Base-by-base conservation (phyloP, 2,888 invertebrate genomes). In the Cordilura impudica region DNA sequence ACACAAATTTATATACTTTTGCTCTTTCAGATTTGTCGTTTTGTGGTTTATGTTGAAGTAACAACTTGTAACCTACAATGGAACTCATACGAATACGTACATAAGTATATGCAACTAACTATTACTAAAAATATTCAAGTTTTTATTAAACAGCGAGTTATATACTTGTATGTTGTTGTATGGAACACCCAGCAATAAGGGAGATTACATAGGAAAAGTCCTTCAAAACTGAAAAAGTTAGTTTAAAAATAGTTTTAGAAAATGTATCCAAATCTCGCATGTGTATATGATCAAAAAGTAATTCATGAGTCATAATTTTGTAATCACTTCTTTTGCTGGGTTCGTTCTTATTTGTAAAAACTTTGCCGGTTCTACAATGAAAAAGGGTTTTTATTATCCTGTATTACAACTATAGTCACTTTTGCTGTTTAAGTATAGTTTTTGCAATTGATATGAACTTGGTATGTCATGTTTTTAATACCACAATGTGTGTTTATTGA, bases 401-500 rank as follows among this genome's bases (percentile, higher is more conserved):
- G 71, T 61, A 60, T 6, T 45, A 19, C 18, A 47, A 19, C n/a
- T 69, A 35, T 58, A 49, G 45, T 45, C 5, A 12, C 56, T 45
- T 6, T 60, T 26, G 61, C 39, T 54, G 23, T 47, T 10, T 2
- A 31, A 31, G 31, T 31, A 12, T 31, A 31, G 61, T 63, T 49
- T 35, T 19, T 56, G 66, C 66, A 79, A 71, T 67, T 75, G 71
- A 74, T 79, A 71, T 79, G 71, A 75, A 75, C 79, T 71, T 78
- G 70, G 63, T 70, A 65, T 54, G 69, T 61, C 54, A 56, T 75
- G 61, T 75, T 35, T 61, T 61, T n/a, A 26, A 54, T 60, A 67
- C 77, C 77, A 72, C 77, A 78, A 71, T 79, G 74, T 74, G 79
- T 79, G 79, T 79, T 79, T 74, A 79, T 74, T 74, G 79, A 67